Percentiles rank a stretch among this genome's conserved stretches.
Evolutionary conservation across 2,888 invertebrate genomes (phyloP).

Genomic region (Hemicrepidius hirtus): DNA sequence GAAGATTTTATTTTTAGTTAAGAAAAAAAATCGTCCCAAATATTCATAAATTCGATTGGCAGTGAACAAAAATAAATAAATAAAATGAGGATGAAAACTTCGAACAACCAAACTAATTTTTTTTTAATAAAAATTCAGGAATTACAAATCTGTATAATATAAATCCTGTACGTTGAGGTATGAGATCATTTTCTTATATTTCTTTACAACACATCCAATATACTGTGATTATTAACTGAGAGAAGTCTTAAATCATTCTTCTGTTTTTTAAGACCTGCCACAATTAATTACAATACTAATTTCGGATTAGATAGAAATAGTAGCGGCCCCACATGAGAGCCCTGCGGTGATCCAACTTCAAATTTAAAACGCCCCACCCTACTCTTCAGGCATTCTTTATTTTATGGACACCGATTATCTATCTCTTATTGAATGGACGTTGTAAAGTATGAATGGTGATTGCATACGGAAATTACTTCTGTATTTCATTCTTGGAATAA

Average conservation of each 20-base stretch:
- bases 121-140: no score
- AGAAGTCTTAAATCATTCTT: no score
- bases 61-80: no score
- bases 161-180: no score
- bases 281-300: slow-evolving; percentile 33
- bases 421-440: slow-evolving; percentile 25
- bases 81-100: no score
- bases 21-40: no score
- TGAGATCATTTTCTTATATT: no score
- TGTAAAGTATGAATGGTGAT: slow-evolving; percentile 26
- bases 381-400: slow-evolving; percentile 19
- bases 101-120: no score
- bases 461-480: slow-evolving; percentile 14
- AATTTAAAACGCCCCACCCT: slow-evolving; percentile 20
- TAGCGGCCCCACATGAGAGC: slow-evolving; percentile 37
- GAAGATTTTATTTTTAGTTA: no score
- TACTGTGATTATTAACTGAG: no score
- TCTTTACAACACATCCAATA: background rate
- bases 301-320: slow-evolving; percentile 35
- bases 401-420: slow-evolving; percentile 29
- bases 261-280: background rate
- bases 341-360: slow-evolving; percentile 18
- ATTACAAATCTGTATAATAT: no score
- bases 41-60: no score
- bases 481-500: background rate